Evolutionary conservation across 2,888 invertebrate genomes (phyloP).

Genomic region (Gibbula magus): DNA sequence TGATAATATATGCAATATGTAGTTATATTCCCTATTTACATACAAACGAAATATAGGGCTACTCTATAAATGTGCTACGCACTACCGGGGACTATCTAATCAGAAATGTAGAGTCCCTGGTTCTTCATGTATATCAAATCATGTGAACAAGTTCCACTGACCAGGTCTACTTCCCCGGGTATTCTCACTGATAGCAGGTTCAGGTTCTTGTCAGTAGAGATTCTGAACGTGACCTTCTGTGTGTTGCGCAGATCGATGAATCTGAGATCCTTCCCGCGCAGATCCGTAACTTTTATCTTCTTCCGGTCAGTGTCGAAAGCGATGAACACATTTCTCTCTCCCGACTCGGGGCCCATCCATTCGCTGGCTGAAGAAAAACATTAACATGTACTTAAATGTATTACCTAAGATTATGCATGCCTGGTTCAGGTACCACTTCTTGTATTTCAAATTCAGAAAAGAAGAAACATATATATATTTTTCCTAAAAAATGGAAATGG

Average conservation of each 20-base stretch:
- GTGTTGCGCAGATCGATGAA: slow-evolving; percentile 57
- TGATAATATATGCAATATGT: too few species aligned
- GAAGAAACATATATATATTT: too few species aligned
- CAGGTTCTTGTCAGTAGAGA: slow-evolving; percentile 47
- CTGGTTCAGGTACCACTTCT: too few species aligned
- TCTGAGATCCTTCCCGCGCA: slow-evolving; percentile 54
- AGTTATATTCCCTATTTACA: too few species aligned
- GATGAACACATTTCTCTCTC: slow-evolving; percentile 56
- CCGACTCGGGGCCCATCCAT: slow-evolving; percentile 64
- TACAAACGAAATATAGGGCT: neutral
- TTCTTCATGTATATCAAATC: neutral
- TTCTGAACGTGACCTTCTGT: slow-evolving; percentile 33
- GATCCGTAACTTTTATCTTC: slow-evolving; percentile 56
- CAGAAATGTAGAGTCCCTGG: neutral
- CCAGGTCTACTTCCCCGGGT: slow-evolving; percentile 62
- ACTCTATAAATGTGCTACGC: neutral
- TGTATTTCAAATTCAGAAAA: too few species aligned
- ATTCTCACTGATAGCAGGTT: slow-evolving; percentile 51
- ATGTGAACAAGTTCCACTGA: slow-evolving; percentile 33
- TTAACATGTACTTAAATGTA: too few species aligned
- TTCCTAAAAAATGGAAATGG: too few species aligned
- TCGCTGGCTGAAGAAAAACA: slow-evolving; percentile 53
- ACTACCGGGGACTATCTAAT: neutral
- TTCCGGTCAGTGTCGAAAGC: slow-evolving; percentile 54
- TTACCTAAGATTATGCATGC: too few species aligned